These are phyloP conservation scores for Emydocephalus ijimae DNA, from an alignment of 2,113 vertebrate genomes.

Conservation along the genomic window DNA sequence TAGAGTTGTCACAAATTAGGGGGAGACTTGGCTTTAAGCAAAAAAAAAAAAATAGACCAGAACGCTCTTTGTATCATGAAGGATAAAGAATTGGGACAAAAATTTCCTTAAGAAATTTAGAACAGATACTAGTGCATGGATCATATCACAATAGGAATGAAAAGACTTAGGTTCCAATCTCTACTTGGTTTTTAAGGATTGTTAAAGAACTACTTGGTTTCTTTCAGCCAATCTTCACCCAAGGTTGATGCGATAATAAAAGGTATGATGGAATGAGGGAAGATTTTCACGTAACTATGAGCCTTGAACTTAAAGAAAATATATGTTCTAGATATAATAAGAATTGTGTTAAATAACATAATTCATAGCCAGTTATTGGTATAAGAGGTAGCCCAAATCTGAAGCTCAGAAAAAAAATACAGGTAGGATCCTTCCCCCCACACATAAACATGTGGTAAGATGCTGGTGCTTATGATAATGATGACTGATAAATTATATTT, in stretches of 20 bases:
- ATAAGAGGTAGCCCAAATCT: not conserved
- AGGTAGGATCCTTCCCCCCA: not conserved
- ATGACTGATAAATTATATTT: not conserved
- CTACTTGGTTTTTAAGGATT: not conserved
- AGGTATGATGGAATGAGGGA: not conserved
- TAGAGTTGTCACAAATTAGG: not conserved
- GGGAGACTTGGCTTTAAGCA: not conserved
- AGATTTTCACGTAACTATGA: not conserved
- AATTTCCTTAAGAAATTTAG: not conserved
- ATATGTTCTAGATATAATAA: not conserved
- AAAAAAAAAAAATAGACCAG: not conserved
- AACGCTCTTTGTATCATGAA: no score
- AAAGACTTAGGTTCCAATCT: not conserved
- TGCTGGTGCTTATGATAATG: not conserved
- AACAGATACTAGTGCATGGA: not conserved
- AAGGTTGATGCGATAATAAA: not conserved
- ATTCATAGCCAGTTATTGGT: not conserved
- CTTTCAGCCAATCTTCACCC: not conserved
- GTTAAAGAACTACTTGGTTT: not conserved
- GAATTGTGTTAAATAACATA: not conserved
- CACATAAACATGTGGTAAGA: not conserved
- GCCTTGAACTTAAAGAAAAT: not conserved
- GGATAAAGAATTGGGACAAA: not conserved
- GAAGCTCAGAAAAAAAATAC: not conserved
- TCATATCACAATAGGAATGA: not conserved